Evolutionary conservation across 2,888 invertebrate genomes (phyloP).

Genomic region (Linnaemya tessellans): DNA sequence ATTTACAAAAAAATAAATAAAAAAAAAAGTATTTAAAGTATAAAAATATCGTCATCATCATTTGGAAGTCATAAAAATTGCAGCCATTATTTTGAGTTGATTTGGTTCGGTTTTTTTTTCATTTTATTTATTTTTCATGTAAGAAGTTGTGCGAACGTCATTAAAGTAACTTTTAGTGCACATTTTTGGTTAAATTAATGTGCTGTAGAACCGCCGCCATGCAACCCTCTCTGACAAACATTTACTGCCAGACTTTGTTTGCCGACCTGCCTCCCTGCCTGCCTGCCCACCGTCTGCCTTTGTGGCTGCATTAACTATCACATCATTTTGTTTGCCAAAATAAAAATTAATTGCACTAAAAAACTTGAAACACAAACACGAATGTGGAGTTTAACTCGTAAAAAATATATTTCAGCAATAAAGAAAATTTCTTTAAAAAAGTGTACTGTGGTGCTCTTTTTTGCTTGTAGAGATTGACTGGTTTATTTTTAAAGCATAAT

Average conservation of each 20-base stretch:
- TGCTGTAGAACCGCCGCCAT: constrained; percentile 62
- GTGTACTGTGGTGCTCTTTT: constrained; percentile 15
- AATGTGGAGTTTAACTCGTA: constrained; percentile 53
- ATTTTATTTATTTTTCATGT: neutral
- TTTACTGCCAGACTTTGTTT: constrained; percentile 20
- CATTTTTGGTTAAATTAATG: constrained; percentile 69
- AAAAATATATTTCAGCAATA: constrained; percentile 12
- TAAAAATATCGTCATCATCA: constrained; percentile 65
- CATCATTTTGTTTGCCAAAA: constrained; percentile 62
- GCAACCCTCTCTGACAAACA: constrained; percentile 41
- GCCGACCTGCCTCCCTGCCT: constrained; percentile 1
- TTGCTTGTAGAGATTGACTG: constrained; percentile 15
- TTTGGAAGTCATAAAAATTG: constrained; percentile 71
- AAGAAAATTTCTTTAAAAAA: constrained; percentile 30
- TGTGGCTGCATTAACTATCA: constrained; percentile 42
- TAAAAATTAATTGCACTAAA: constrained; percentile 70
- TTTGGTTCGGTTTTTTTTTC: constrained; percentile 38
- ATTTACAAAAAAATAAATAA: neutral
- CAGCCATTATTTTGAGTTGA: constrained; percentile 66
- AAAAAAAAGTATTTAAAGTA: constrained; percentile 40
- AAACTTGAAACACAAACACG: constrained; percentile 58
- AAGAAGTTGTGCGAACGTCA: constrained; percentile 59
- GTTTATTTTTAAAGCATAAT: constrained; percentile 57
- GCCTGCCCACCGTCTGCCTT: constrained; percentile 16
- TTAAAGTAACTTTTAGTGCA: constrained; percentile 69